Evolutionary conservation across 2,113 vertebrate genomes (phyloP), one percentile per base, ranked within the genome.

Genomic region (Trematomus loennbergii): DNA sequence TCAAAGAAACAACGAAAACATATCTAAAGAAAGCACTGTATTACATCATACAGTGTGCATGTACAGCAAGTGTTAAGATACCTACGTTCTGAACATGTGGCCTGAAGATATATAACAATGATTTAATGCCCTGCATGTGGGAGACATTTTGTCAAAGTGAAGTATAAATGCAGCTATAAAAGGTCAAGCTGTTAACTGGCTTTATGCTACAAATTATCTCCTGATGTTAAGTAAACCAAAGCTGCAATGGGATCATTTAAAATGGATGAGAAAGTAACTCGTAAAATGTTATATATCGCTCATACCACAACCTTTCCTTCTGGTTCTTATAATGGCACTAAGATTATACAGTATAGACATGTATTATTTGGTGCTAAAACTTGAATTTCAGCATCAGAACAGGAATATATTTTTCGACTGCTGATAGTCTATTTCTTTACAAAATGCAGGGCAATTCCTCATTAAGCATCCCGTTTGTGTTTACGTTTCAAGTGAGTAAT

Each of bases 111-210:
- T 20, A 49, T 68, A 61, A 79, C 75, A 72, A 48, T 65, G 22
- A 78, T 55, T 50, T 25, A 25, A 59, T 67, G 59, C 75, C 57
- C 12, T 78, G 62, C 72, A 59, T 79, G 54, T 43, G 46, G 81
- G 22, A 63, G 67, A 74, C 57, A 48, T 75, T 73, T 60, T 75
- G 76, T 85, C 64, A 78, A 52, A 81, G 25, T 50, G n/a, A 87
- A 72, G 55, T 60, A 54, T 68, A 80, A 75, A 66, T 49, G 70
- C 63, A 68, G 54, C 60, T 29, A 7, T 64, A 88, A 89, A 40
- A 90, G 85, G 83, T 89, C 88, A 83, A 55, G 25, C 81, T 81
- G 85, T 87, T 82, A 83, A 64, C 45, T 66, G 53, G 16, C 17
- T 81, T 88, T 72, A 71, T 65, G 58, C 75, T 75, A 58, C 58